Base-by-base conservation (phyloP, 1,140 invertebrate species). In the Carposina sasakii region DNA sequence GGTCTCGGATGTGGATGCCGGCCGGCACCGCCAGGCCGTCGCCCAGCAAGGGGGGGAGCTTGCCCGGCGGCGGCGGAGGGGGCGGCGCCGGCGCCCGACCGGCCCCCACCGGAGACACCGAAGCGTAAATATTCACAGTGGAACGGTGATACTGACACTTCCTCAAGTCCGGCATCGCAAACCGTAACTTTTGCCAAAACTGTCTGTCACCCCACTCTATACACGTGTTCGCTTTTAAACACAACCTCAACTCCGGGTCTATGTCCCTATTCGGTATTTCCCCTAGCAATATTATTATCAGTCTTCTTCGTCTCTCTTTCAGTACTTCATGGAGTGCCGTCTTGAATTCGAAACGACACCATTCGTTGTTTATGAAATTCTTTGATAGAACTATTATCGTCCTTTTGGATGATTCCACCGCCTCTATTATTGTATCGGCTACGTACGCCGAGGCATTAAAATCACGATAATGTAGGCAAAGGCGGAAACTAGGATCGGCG, bases 151-250 rank as follows among this genome's bases (percentile, higher is more conserved):
- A 87, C 30, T 88, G 78, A 76, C 87, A 89, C 69, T 87, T 85
- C 67, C 87, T 84, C 41, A 91, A 88, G 66, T 94, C 92, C 26
- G 96, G 96, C 90, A 98, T 91, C 16, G 94, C 93, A 67, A 95
- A 96, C 63, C 93, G 90, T 40, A 98, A 87, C 83, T 97, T 97
- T 68, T 96, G 91, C 96, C 96, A 98, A 85, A 98, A 98, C 64
- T 94, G 90, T 72, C 94, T 92, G 85, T 97, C 96, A 47, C 93
- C 94, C 93, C 94, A 96, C 69, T 95, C 92, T 63, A 97, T 91
- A 85, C 91, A 94, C 73, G 94, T 96, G 85, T 94, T 94, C 10
- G 94, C 95, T 63, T 96, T 93, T 52, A 98, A 88, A 86, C 95
- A 96, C 60, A 95, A 89, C 54, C 93, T 87, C 53, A 98, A 88